Conservation (phyloP, 2,797 vertebrate genomes). For the Pelochelys cantorii region DNA sequence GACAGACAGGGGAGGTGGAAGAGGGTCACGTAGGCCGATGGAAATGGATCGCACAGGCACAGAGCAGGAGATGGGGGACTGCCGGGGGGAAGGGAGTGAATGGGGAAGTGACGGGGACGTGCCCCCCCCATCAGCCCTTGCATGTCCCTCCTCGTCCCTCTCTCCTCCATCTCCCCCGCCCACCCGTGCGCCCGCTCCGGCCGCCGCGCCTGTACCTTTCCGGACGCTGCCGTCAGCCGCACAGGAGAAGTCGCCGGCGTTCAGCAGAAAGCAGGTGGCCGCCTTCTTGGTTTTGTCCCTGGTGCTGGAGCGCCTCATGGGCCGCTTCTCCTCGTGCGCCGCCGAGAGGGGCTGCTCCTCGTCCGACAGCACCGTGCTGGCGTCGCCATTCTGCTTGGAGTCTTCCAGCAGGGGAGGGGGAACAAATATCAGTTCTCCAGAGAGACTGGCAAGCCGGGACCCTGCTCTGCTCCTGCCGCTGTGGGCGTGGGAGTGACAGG, state of each 20-base stretch:
- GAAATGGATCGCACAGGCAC: neutral
- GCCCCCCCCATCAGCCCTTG: neutral
- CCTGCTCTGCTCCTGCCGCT: neutral
- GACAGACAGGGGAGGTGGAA: neutral
- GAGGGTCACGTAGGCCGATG: neutral
- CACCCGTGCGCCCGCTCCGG: neutral
- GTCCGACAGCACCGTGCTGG: constrained; percentile 90
- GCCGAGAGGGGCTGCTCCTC: constrained; percentile 91
- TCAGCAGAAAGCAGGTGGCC: constrained; percentile 92
- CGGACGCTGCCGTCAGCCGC: constrained; percentile 85
- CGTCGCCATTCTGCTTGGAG: constrained; percentile 96
- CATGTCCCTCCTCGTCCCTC: neutral
- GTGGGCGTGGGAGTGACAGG: neutral
- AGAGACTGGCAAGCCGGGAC: neutral
- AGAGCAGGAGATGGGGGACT: neutral
- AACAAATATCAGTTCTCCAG: neutral
- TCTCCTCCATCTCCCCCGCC: neutral
- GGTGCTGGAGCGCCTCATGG: constrained; percentile 85
- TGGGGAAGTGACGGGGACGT: neutral
- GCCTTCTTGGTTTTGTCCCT: constrained; percentile 92
- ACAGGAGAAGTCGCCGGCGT: constrained; percentile 87
- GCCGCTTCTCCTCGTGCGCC: constrained; percentile 85
- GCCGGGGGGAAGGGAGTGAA: neutral
- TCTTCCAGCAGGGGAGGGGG: constrained; percentile 79
- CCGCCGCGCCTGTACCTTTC: constrained; percentile 81